phyloP scores from a whole-genome alignment of 2,113 vertebrate genomes.

The Megalops atlanticus region DNA sequence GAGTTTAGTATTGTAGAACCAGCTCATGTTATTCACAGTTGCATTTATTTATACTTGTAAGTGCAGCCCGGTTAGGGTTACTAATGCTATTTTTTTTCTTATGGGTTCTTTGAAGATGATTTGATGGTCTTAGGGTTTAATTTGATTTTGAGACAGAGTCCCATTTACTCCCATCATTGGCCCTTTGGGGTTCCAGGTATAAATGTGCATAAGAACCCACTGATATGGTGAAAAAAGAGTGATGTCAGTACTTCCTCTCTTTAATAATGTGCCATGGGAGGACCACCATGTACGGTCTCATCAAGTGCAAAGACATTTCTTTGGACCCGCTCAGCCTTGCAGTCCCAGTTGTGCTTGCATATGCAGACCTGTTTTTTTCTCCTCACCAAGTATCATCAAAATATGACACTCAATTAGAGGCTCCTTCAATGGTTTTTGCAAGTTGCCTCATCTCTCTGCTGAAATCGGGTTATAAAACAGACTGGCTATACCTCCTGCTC shows the following conservation, averaged over 20 bases:
- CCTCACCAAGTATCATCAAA: background rate
- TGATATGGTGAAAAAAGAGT: background rate
- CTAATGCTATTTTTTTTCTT: no score
- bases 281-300: background rate
- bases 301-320: background rate
- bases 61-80: no score
- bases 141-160: background rate
- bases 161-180: background rate
- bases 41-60: no score
- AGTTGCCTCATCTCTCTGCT: background rate
- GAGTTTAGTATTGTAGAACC: no score
- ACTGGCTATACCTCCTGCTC: background rate
- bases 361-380: background rate
- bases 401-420: background rate
- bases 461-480: no score
- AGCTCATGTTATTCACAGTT: no score
- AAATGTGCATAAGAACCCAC: background rate
- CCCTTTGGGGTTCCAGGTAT: background rate
- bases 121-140: background rate
- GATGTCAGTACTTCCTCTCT: background rate
- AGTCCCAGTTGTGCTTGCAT: background rate
- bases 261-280: background rate
- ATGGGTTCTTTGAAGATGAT: background rate
- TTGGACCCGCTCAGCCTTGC: background rate
- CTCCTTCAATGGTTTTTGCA: no score